Evolutionary conservation across 2,113 vertebrate species (phyloP), one percentile per base, ranked within the genome.

Genomic region (Salvelinus namaycush): DNA sequence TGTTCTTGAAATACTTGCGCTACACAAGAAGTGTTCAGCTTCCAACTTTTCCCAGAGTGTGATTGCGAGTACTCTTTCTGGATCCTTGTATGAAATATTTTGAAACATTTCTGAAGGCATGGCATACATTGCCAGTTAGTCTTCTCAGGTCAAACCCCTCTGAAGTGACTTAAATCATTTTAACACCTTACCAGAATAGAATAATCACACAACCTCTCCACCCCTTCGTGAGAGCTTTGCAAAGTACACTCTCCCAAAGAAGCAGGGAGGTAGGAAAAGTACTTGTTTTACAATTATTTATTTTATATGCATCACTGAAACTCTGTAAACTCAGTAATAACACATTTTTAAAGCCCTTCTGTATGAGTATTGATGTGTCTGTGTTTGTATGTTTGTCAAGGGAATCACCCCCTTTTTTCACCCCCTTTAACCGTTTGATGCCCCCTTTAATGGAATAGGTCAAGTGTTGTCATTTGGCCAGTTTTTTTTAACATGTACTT

Each of bases 21-120:
- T 70, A 49, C 64, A 71, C 13, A 64, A 69, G 57, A 76, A 62
- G 14, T 51, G 16, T 27, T 70, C 9, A 59, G 62, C 73, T 77
- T 86, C 67, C 51, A 82, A 11, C 60, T 54, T 68, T 76, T 48
- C 73, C 81, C 51, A 5, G 18, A 48, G 49, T 64, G 76, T 80
- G 70, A 4, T 31, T 2, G 14, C 76, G 48, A 76, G 76, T 70
- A 26, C 49, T 76, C 39, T 44, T 44, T 60, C 78, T 59, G 54
- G 74, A 80, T 77, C 69, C 80, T 74, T 80, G 72, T 68, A 39
- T 73, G 80, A 85, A 80, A 83, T 72, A 84, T 79, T 69, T 51
- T 79, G 44, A 83, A 86, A 89, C 77, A 89, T 90, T 90, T 83
- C 88, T 66, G 70, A 79, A 80, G 78, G 76, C 51, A 64, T 49